Evolutionary conservation across 2,888 invertebrate genomes (phyloP).

Genomic region (Hanleya hanleyi): DNA sequence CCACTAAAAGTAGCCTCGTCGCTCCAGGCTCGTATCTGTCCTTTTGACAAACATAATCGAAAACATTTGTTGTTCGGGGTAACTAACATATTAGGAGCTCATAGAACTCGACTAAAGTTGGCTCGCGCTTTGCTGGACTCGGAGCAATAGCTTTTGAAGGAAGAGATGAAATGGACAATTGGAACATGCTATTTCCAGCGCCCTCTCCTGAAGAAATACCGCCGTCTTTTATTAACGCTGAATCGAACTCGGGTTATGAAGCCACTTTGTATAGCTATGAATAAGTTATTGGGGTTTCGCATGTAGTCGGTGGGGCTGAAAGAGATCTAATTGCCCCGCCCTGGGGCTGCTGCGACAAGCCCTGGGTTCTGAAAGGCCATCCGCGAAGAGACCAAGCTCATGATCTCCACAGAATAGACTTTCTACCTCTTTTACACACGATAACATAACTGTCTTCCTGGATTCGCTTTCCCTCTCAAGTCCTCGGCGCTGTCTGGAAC

Average conservation of each 20-base stretch:
- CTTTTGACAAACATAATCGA: background rate
- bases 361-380: background rate
- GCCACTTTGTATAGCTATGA: background rate
- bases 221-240: background rate
- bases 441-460: conserved; percentile 9
- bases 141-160: background rate
- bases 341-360: background rate
- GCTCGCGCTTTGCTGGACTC: background rate
- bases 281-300: background rate
- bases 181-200: background rate
- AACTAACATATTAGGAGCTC: background rate
- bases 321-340: background rate
- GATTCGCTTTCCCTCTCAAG: background rate
- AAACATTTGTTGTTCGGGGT: background rate
- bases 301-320: background rate
- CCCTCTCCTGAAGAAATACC: background rate
- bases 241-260: background rate
- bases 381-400: too few species aligned
- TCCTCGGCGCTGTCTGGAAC: background rate
- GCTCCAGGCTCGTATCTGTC: background rate
- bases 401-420: too few species aligned
- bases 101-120: background rate
- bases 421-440: too few species aligned
- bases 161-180: background rate
- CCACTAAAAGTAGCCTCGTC: background rate